phyloP scores from a whole-genome alignment of 2,113 vertebrate species.

The Eulacestoma nigropectus region DNA sequence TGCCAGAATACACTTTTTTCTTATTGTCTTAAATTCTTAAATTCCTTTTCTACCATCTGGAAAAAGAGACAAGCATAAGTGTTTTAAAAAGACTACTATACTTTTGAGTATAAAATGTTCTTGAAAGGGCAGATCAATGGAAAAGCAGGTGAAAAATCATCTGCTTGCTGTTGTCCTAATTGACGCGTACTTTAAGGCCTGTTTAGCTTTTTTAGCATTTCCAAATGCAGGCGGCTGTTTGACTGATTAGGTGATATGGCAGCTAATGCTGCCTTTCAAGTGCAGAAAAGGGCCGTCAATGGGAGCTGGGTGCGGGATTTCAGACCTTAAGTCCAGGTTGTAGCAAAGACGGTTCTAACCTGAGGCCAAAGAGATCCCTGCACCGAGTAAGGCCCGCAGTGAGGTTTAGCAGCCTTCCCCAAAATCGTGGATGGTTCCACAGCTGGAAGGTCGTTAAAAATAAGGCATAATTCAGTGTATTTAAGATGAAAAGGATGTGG shows the following conservation, averaged over 20 bases:
- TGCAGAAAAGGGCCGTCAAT: background rate
- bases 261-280: slow-evolving; percentile 19
- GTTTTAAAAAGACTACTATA: background rate
- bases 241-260: background rate
- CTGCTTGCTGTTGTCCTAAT: background rate
- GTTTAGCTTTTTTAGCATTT: background rate
- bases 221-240: background rate
- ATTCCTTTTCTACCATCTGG: background rate
- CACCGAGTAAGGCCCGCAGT: background rate
- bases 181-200: background rate
- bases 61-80: background rate
- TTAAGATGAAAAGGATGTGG: background rate
- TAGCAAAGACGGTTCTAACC: background rate
- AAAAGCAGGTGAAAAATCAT: background rate
- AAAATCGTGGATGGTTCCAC: background rate
- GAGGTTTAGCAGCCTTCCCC: background rate
- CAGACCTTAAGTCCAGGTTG: background rate
- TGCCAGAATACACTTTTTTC: background rate
- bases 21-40: background rate
- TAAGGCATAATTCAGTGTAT: background rate
- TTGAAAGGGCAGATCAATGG: background rate
- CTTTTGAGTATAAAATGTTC: background rate
- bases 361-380: background rate
- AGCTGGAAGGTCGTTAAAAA: background rate
- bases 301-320: background rate